Evolutionary conservation across 1,140 invertebrate species (phyloP).

Genomic region (Pseudobourletiella spinata): DNA sequence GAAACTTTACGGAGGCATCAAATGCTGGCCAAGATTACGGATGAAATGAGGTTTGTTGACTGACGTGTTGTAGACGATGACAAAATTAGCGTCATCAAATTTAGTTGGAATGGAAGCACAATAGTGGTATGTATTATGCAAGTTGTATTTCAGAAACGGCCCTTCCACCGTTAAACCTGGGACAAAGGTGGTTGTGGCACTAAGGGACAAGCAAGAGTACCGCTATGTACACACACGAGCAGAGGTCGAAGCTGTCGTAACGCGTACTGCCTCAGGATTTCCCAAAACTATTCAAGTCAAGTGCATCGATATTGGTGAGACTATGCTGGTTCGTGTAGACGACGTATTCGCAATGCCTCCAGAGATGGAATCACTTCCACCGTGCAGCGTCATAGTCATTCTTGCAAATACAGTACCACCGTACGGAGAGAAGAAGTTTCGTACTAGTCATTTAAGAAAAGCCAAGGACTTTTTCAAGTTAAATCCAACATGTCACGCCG

Average conservation of each 20-base stretch:
- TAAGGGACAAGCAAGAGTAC: not conserved
- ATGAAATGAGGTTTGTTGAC: no score
- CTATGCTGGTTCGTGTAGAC: not conserved
- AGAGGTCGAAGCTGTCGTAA: not conserved
- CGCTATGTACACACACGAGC: not conserved
- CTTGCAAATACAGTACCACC: not conserved
- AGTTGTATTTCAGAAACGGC: no score
- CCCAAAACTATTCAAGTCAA: not conserved
- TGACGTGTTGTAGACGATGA: no score
- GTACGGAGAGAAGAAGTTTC: not conserved
- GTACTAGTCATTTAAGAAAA: not conserved
- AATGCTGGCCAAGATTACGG: no score
- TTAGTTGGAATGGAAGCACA: no score
- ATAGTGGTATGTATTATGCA: no score
- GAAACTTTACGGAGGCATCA: not conserved
- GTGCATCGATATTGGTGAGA: constrained; percentile 1
- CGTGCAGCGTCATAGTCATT: not conserved
- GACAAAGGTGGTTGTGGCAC: not conserved
- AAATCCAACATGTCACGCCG: not conserved
- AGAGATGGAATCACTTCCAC: not conserved
- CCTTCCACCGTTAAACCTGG: not conserved
- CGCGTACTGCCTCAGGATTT: not conserved
- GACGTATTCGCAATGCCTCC: not conserved
- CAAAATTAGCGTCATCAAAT: no score
- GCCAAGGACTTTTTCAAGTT: not conserved